Evolutionary conservation across 2,797 vertebrate genomes (phyloP).

Genomic region (Sciurus vulgaris): DNA sequence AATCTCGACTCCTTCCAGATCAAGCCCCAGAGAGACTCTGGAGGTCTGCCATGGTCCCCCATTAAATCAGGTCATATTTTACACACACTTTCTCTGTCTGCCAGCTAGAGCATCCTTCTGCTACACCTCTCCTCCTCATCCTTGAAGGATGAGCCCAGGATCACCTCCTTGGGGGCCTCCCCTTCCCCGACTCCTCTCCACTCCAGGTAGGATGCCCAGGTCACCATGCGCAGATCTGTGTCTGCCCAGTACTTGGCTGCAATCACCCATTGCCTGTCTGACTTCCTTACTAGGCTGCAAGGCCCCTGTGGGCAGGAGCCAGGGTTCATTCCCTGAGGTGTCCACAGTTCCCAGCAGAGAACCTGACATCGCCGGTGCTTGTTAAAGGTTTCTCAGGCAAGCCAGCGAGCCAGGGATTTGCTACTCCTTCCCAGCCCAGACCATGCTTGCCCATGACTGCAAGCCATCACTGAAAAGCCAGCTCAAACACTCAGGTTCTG

Average conservation of each 20-base stretch:
- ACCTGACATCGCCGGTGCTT: not conserved
- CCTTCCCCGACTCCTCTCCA: not conserved
- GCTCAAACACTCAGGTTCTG: too few relatives aligned
- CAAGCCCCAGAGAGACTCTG: not conserved
- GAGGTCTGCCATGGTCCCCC: accelerated
- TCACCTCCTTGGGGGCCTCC: not conserved
- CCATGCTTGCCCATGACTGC: not conserved
- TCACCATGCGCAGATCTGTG: not conserved
- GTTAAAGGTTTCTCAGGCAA: not conserved
- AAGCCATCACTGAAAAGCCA: not conserved
- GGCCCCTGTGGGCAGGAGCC: not conserved
- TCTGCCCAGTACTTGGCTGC: not conserved
- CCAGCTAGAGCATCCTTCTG: not conserved
- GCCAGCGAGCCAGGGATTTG: accelerated
- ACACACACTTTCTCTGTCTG: too few relatives aligned
- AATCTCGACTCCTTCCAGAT: not conserved
- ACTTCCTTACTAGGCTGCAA: not conserved
- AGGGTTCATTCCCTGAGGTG: not conserved
- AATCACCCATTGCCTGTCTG: not conserved
- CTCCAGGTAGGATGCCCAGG: not conserved
- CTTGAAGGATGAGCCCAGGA: not conserved
- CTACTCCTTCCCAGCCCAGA: not conserved
- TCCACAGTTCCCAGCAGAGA: not conserved
- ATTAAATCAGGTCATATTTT: accelerated
- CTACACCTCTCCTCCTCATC: not conserved